phyloP scores from a whole-genome alignment of 2,113 vertebrate genomes.

The Mus spicilegus region DNA sequence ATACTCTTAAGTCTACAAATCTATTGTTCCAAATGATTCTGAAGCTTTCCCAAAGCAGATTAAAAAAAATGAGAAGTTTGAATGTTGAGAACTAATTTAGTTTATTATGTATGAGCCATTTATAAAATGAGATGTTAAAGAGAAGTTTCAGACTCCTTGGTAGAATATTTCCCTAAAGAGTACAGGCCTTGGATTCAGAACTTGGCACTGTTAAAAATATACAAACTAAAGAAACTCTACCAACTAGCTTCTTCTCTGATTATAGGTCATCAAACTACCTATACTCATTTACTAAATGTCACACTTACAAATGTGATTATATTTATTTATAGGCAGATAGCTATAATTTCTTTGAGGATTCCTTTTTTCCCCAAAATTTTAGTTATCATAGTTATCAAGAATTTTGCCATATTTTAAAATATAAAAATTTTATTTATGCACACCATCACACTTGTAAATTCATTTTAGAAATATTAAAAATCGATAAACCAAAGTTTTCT shows the following conservation, averaged over 20 bases:
- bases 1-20: not conserved
- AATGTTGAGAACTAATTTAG: not conserved
- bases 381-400: not conserved
- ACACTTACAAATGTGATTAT: not conserved
- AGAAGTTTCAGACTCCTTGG: not conserved
- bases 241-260: not conserved
- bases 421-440: not conserved
- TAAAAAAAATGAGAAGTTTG: not conserved
- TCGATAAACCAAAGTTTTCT: not conserved
- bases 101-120: not conserved
- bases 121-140: not conserved
- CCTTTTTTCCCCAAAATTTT: not conserved
- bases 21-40: not conserved
- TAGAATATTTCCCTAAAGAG: not conserved
- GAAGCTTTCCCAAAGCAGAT: not conserved
- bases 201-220: not conserved
- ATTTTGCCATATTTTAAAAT: constrained; percentile 6
- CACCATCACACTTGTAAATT: not conserved
- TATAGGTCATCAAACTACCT: not conserved
- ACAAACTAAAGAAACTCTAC: not conserved
- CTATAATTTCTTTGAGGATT: not conserved
- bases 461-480: not conserved
- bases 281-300: not conserved
- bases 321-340: not conserved
- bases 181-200: not conserved